Conservation (phyloP, 2,888 invertebrate genomes). For the Hemithea aestivaria region DNA sequence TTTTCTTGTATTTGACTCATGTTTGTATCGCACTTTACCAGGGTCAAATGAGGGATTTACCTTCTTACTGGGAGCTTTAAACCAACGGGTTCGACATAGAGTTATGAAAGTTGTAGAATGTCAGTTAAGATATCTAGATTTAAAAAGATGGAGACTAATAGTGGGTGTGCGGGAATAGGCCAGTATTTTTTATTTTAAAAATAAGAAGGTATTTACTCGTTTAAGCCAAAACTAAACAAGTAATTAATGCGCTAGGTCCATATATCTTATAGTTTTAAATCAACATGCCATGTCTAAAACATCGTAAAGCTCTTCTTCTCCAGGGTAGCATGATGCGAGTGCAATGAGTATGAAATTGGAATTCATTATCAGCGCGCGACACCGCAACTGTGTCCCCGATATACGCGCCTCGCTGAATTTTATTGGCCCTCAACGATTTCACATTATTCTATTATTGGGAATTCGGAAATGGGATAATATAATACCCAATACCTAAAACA, state of each 20-base stretch:
- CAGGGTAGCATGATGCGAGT: conserved; percentile 33
- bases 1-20: conserved; percentile 48
- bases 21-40: conserved; percentile 9
- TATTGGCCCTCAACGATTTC: conserved; percentile 17
- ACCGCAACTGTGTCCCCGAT: conserved; percentile 63
- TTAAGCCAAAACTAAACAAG: too few species aligned
- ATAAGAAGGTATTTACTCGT: too few species aligned
- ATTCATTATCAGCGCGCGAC: conserved; percentile 69
- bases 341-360: conserved; percentile 74
- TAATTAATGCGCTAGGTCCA: too few species aligned
- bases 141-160: too few species aligned
- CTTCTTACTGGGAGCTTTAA: conserved; percentile 16
- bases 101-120: conserved; percentile 8
- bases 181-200: too few species aligned
- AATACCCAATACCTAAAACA: too few species aligned
- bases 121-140: conserved; percentile 3
- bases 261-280: too few species aligned
- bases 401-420: conserved; percentile 32
- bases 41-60: conserved; percentile 32
- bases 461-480: not conserved
- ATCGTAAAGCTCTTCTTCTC: not conserved
- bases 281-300: too few species aligned
- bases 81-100: conserved; percentile 13
- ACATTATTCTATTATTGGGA: not conserved
- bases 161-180: too few species aligned